Conservation (phyloP, 2,797 vertebrate species). For the Macroramphosus scolopax region DNA sequence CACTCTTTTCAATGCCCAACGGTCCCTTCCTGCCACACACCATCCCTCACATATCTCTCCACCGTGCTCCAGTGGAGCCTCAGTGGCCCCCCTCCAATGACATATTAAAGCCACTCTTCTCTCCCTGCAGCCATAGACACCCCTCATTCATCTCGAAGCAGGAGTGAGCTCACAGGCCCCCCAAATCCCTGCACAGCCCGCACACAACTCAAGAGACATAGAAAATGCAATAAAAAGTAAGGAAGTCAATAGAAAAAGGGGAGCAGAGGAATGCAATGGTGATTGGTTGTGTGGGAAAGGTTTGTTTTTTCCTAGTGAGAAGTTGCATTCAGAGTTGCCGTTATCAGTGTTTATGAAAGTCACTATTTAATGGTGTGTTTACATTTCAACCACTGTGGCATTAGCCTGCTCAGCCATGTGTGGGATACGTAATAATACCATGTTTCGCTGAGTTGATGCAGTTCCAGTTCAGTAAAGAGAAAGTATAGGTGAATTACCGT, state of each 20-base stretch:
- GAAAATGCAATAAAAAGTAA: conserved; percentile 37
- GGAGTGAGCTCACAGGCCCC: conserved; percentile 45
- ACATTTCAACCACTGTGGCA: conserved; percentile 64
- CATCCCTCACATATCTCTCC: conserved; percentile 65
- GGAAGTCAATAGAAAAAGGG: conserved; percentile 1
- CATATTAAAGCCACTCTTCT: conserved; percentile 70
- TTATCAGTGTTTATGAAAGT: conserved; percentile 63
- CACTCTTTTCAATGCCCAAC: conserved; percentile 67
- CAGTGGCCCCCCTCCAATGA: conserved; percentile 59
- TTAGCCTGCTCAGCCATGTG: conserved; percentile 66
- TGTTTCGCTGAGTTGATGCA: conserved; percentile 67
- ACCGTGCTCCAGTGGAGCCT: conserved; percentile 51
- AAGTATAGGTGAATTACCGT: too few relatives aligned
- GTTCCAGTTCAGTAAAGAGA: conserved; percentile 51
- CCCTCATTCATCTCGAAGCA: conserved; percentile 69
- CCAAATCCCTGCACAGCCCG: conserved; percentile 11
- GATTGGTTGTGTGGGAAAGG: conserved; percentile 11
- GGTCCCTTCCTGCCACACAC: conserved; percentile 64
- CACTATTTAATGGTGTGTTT: conserved; percentile 66
- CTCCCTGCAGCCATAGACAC: conserved; percentile 64
- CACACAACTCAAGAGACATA: conserved; percentile 25
- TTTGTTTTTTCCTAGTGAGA: too few relatives aligned
- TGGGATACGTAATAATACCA: conserved; percentile 54
- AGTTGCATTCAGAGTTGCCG: conserved; percentile 53
- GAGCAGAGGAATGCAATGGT: not conserved